Conservation (phyloP, 1,140 invertebrate genomes). For the Magallana gigas region DNA sequence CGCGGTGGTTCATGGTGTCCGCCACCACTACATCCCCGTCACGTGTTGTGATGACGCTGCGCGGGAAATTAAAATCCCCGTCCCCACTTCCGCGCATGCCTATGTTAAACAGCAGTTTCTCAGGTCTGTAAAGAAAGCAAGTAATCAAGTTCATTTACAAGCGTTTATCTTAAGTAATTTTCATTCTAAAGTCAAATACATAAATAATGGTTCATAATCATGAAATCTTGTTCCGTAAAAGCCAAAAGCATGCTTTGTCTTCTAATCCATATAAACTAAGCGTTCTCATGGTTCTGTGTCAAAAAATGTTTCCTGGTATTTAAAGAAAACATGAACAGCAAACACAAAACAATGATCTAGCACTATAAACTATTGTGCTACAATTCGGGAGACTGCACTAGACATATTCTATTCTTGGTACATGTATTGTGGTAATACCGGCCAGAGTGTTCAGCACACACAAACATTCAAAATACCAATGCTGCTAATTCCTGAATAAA, state of each 20-base stretch:
- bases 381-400: neutral
- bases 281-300: too few relatives aligned
- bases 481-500: too few relatives aligned
- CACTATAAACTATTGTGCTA: neutral
- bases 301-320: too few relatives aligned
- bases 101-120: constrained; percentile 73
- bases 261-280: too few relatives aligned
- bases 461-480: too few relatives aligned
- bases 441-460: too few relatives aligned
- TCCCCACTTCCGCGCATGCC: constrained; percentile 65
- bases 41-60: constrained; percentile 87
- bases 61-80: constrained; percentile 74
- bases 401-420: too few relatives aligned
- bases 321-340: too few relatives aligned
- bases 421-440: too few relatives aligned
- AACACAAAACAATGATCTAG: too few relatives aligned
- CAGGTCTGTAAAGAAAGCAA: constrained; percentile 62
- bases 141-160: neutral
- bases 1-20: constrained; percentile 94
- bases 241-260: too few relatives aligned
- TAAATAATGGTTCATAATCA: neutral
- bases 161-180: neutral
- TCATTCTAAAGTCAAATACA: neutral
- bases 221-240: too few relatives aligned
- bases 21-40: constrained; percentile 92